A percentile compares a stretch with the other conserved stretches of the same genome.
Conservation (phyloP, 2,797 vertebrate genomes). For the Lemur catta region DNA sequence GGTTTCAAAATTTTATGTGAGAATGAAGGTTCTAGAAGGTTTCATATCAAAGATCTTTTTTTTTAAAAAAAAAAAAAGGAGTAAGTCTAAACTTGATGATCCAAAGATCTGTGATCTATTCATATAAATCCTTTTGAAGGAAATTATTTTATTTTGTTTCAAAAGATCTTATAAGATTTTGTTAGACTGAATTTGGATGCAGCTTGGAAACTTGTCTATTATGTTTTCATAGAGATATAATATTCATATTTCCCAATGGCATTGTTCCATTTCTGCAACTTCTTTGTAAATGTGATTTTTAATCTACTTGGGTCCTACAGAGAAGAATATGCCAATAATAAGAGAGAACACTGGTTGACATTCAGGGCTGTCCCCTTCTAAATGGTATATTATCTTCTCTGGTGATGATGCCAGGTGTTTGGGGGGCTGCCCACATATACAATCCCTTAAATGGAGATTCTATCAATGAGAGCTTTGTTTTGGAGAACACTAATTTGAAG, state of each 20-base stretch:
- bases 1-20: slow-evolving; percentile 20
- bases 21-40: background rate
- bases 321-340: background rate
- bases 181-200: background rate
- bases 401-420: background rate
- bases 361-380: background rate
- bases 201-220: background rate
- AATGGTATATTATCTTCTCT: background rate
- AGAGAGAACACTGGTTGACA: background rate
- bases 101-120: background rate
- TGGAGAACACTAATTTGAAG: background rate
- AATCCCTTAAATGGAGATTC: background rate
- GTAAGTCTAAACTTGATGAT: background rate
- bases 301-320: background rate
- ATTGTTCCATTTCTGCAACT: slow-evolving; percentile 24
- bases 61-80: background rate
- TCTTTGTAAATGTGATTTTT: slow-evolving; percentile 44
- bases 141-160: slow-evolving; percentile 23
- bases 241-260: background rate
- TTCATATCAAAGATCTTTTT: background rate
- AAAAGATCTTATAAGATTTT: slow-evolving; percentile 28
- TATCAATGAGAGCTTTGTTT: background rate
- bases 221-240: background rate
- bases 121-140: background rate
- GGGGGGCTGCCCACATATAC: too few species aligned